Base-by-base conservation (phyloP, 2,797 vertebrate species). In the Adelosebastes latens region DNA sequence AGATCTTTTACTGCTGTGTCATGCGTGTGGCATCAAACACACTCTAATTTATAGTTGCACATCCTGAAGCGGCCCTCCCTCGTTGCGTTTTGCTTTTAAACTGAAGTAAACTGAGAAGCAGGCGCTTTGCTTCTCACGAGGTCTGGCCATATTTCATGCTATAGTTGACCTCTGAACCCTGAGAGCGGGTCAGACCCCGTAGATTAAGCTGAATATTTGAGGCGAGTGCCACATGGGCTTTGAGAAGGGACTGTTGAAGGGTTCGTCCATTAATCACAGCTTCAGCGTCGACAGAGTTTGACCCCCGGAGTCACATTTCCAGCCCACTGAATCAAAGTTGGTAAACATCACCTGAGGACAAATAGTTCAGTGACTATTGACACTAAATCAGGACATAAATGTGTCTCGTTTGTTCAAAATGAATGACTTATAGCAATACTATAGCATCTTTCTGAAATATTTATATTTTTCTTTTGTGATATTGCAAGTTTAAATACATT, bases 141-240 rank as follows among this genome's bases (percentile, higher is more conserved):
- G 83, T 70, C 79, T 5, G 82, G 65, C 85, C 81, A 81, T 96
- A 93, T 94, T 92, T 94, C 90, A 92, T 74, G 72, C 67, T 66
- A 29, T 87, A 83, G 87, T 95, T 96, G 94, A 95, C 94, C 92
- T 92, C 32, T 88, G 89, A 93, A 34, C 91, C 22, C 24, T 13
- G 76, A 65, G 88, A 82, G 86, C 55, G 18, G 92, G 90, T 93
- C 95, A 85, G 71, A 73, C 65, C 83, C 75, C 4, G 62, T 82
- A 85, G 92, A 92, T 94, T 91, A 93, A 22, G 81, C 64, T 64
- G 83, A 92, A 87, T 87, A 86, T 90, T 86, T 82, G 76, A 83
- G 88, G 79, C 73, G 69, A 86, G 82, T 72, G 84, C 83, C 87
- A 87, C 90, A 88, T 82, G 87, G 83, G 87, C 87, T 62, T 76